These are phyloP conservation scores for Macaria liturata DNA, from an alignment of 2,888 invertebrate species.

Conservation along the genomic window DNA sequence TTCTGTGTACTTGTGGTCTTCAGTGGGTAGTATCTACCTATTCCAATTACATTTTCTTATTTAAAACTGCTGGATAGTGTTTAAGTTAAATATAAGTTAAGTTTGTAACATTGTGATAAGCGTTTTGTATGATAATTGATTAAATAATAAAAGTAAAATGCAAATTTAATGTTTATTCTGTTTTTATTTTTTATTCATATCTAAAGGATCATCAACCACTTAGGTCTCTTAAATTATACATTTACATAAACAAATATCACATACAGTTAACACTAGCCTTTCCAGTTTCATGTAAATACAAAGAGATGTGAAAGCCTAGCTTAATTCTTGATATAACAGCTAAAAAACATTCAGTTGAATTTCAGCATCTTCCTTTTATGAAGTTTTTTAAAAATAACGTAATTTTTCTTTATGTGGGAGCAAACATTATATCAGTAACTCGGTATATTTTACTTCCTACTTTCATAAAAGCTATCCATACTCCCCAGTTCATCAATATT, in stretches of 20 bases:
- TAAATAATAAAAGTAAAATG: slow-evolving; percentile 20
- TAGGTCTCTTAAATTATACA: no score
- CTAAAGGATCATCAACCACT: background rate
- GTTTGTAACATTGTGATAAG: slow-evolving; percentile 19
- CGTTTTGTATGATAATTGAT: slow-evolving; percentile 25
- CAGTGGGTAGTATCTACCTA: no score
- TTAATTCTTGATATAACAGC: no score
- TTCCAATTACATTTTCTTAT: slow-evolving; percentile 1
- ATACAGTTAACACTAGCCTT: no score
- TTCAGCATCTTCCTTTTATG: no score
- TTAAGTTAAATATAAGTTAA: slow-evolving; percentile 4
- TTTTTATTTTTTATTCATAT: slow-evolving; percentile 5
- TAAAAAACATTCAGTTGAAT: no score
- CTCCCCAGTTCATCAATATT: slow-evolving; percentile 61
- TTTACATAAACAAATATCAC: no score
- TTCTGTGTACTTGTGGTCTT: background rate
- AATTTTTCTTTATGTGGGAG: no score
- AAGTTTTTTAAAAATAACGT: no score
- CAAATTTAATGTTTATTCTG: slow-evolving; percentile 6
- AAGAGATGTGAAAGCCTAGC: no score
- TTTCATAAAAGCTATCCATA: slow-evolving; percentile 60
- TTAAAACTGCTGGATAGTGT: background rate
- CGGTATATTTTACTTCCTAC: slow-evolving; percentile 32
- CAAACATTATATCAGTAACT: background rate
- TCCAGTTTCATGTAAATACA: no score